Base-by-base conservation (phyloP, 2,888 invertebrate genomes). In the Ptychoptera contaminata region DNA sequence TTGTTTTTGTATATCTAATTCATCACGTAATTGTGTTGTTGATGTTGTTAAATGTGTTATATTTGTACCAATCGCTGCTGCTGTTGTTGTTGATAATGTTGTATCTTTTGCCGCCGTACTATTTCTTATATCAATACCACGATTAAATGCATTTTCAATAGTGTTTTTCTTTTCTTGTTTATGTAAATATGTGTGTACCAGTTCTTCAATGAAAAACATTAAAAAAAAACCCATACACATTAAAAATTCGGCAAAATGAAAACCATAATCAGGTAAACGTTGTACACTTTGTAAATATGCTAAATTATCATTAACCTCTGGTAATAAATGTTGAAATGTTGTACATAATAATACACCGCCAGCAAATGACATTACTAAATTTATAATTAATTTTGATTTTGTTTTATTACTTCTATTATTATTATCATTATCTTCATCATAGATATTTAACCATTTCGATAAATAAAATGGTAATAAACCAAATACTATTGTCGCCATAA, bases 281-380 rank as follows among this genome's bases (percentile, higher is more conserved):
- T 65, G 71, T 1, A 53, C 48, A 3, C 56, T 67, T 53, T 76
- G 71, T 48, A 83, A 64, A 41, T 70, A 61, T n/a, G 72, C 67
- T 9, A 85, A 72, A 46, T 73, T 73, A 54, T 85, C 79, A 9
- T 74, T 65, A 0, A 87, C 79, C 67, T 87, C 87, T 1, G 87
- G 87, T 45, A 86, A 65, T 54, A 88, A 67, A 56, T 88, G 87
- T 51, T 85, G 63, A 57, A 88, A 85, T 5, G 85, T 85, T 2
- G 87, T 87, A 49, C 80, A 78, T 35, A 88, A 65, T 14, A 88
- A 66, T 1, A 87, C 86, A 9, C 87, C 87, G n/a, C 86, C 87
- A 12, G 86, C 87, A 51, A 86, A 80, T n/a, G 82, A 79, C 16
- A 87, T 66, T 16, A 84, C 61, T 14, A 78, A 64, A 55, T 75